Evolutionary conservation across 2,113 vertebrate genomes (phyloP).

Genomic region (Sciurus niger): DNA sequence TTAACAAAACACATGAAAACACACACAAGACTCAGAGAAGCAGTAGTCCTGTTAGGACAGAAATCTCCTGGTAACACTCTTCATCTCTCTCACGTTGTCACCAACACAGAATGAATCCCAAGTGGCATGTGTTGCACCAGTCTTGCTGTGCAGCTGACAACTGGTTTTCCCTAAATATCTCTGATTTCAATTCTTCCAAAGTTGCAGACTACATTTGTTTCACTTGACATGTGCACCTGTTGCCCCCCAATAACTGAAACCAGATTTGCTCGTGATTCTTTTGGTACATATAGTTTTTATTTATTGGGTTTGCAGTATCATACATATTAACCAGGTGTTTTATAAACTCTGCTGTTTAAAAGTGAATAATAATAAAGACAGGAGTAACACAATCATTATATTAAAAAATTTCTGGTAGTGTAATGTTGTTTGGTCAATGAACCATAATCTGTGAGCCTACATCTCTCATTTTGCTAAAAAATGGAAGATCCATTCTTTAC

Average conservation of each 20-base stretch:
- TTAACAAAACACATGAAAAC: background rate
- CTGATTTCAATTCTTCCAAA: conserved; percentile 13
- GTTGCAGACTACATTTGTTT: background rate
- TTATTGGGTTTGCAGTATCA: background rate
- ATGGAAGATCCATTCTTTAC: background rate
- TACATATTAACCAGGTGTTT: background rate
- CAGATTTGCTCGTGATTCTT: background rate
- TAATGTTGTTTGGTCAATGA: background rate
- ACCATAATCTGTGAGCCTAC: background rate
- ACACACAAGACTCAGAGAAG: background rate
- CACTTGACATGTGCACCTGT: background rate
- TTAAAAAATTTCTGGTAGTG: conserved; percentile 20
- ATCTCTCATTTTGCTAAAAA: conserved; percentile 26
- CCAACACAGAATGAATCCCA: background rate
- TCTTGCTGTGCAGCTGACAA: background rate
- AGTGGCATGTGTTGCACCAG: background rate
- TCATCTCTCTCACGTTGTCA: background rate
- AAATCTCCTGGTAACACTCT: background rate
- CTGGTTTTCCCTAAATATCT: conserved; percentile 20
- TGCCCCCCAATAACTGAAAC: background rate
- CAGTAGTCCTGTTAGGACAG: background rate
- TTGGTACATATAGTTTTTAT: background rate
- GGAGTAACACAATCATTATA: background rate
- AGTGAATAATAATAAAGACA: background rate
- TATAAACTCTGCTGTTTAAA: conserved; percentile 33